Evolutionary conservation across 2,113 vertebrate species (phyloP).

Genomic region (Saimiri boliviensis): DNA sequence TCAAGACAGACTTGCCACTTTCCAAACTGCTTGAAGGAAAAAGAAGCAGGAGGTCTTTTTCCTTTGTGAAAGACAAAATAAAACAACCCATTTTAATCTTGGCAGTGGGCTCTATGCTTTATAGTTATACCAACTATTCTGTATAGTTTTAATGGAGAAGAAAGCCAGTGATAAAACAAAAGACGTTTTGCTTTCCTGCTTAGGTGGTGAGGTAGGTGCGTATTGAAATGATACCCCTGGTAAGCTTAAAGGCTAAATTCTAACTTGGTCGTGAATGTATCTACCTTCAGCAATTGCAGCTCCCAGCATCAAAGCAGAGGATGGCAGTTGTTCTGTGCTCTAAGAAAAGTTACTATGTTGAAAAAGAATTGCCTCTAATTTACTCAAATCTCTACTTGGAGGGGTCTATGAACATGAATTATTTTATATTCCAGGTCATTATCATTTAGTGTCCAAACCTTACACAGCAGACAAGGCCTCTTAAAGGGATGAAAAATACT

Average conservation of each 20-base stretch:
- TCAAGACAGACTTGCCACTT: background rate
- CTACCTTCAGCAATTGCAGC: background rate
- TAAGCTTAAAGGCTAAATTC: background rate
- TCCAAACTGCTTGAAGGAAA: background rate
- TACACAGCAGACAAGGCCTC: background rate
- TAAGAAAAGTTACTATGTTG: background rate
- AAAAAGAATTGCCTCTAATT: constrained; percentile 35
- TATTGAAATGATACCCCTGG: background rate
- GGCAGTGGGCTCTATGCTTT: background rate
- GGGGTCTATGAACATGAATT: constrained; percentile 11
- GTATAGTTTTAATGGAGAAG: background rate
- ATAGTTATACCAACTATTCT: background rate
- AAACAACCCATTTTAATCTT: background rate
- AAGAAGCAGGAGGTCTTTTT: background rate
- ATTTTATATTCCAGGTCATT: constrained; percentile 43
- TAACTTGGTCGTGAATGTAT: background rate
- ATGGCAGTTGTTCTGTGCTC: background rate
- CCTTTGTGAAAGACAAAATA: background rate
- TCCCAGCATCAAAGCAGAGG: background rate
- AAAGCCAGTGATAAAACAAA: background rate
- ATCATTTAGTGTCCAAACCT: constrained; percentile 41
- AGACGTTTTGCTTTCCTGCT: background rate
- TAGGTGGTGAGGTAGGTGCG: background rate
- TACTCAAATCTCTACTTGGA: constrained; percentile 23
- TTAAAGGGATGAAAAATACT: constrained; percentile 24